Percentiles rank a stretch among this genome's conserved stretches.
Conservation (phyloP, 2,888 invertebrate genomes). For the Epinotia nisella region DNA sequence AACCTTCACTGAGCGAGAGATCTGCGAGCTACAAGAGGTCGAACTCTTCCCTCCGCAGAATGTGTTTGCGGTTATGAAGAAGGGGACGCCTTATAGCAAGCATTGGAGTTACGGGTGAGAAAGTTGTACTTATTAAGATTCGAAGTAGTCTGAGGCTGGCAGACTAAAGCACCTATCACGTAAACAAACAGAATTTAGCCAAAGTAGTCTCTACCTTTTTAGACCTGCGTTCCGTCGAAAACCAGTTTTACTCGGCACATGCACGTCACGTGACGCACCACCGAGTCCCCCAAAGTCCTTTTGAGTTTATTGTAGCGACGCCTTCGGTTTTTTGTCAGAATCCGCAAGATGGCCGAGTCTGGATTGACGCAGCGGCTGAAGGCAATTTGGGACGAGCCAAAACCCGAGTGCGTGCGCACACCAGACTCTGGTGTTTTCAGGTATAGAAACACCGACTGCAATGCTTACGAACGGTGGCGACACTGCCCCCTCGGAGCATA, state of each 20-base stretch:
- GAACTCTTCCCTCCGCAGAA: slow-evolving; percentile 86
- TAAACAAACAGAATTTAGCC: no score
- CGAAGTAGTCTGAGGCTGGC: no score
- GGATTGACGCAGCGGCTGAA: slow-evolving; percentile 85
- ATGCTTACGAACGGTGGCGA: no score
- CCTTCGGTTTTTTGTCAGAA: slow-evolving; percentile 62
- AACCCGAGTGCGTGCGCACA: slow-evolving; percentile 83
- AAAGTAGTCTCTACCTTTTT: no score
- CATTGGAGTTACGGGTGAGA: slow-evolving; percentile 85
- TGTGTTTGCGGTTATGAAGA: slow-evolving; percentile 83
- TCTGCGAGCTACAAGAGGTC: slow-evolving; percentile 88
- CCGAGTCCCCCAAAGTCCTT: no score
- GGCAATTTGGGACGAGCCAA: slow-evolving; percentile 84
- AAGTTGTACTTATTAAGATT: no score
- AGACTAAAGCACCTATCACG: no score
- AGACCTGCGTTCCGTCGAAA: no score
- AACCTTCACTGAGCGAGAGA: slow-evolving; percentile 86
- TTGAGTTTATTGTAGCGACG: no score
- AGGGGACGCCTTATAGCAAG: slow-evolving; percentile 86
- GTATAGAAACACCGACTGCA: not conserved
- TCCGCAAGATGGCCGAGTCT: slow-evolving; percentile 84
- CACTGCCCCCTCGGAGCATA: no score
- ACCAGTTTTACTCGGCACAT: no score
- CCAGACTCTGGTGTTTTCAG: slow-evolving; percentile 72
- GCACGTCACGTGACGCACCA: no score